Evolutionary conservation across 1,140 invertebrate genomes (phyloP), one percentile per base, ranked within the genome.

Genomic region (Anagrus nilaparvatae): DNA sequence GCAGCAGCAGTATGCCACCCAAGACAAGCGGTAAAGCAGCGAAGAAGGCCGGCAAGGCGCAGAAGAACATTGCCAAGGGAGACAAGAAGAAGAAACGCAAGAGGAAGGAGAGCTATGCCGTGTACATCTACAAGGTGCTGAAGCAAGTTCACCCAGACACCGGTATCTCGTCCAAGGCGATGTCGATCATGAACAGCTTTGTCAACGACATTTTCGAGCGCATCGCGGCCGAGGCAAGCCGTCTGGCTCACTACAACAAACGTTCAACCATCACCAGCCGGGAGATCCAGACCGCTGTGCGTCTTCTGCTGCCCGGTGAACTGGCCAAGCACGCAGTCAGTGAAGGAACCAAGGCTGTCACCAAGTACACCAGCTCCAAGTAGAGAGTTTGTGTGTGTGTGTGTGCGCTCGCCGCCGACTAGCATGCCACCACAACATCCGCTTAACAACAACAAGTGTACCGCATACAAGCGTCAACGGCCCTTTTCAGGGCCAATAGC

Each of bases 111-210:
- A 76, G 69, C 43, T 86, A 82, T 67, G 72, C 72, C 0, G 77
- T 80, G 43, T 84, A 83, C 62, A 71, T 81, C 19, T 80, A 79
- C 61, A 84, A 82, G 52, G 70, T 86, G 12, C 52, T 86, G 53
- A 79, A 81, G 50, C 77, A 81, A 55, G 79, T 82, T 2, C 73
- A 76, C 49, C 72, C 75, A 29, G 72, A 78, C 40, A 69, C 67
- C 32, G 73, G 73, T 20, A 65, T 77, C 14, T 72, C 69, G 27
- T 53, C 55, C 34, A 75, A 74, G 47, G 73, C 74, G 5, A 81
- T 80, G 74, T 56, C 65, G 33, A 79, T 79, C 30, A 79, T 80
- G 75, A 78, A 81, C 49, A 73, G 72, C 38, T 80, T 81, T 45
- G 70, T 73, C 12, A 70, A 72, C 38, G 68, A 74, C 50, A 66